Conservation (phyloP, 2,888 invertebrate genomes). For the Nowickia ferox region DNA sequence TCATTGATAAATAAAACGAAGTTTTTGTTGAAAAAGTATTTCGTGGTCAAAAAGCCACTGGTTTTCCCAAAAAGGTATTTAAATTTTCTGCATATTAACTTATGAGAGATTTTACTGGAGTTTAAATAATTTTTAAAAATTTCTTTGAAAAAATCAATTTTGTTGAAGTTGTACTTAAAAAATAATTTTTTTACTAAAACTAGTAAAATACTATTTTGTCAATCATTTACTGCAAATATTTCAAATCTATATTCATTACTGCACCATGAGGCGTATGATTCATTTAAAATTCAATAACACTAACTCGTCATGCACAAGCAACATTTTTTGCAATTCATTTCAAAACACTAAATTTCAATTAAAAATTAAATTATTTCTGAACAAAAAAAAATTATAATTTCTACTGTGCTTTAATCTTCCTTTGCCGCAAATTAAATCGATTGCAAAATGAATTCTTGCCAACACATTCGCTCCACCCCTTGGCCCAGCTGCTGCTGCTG, state of each 20-base stretch:
- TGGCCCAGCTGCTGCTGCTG: background rate
- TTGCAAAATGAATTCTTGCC: constrained; percentile 21
- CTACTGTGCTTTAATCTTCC: background rate
- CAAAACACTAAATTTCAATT: constrained; percentile 11
- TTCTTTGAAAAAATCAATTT: no score
- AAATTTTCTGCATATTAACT: no score
- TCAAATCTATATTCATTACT: background rate
- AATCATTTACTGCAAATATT: background rate
- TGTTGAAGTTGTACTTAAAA: no score
- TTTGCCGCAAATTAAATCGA: constrained; percentile 23
- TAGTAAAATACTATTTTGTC: background rate
- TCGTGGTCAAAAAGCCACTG: no score
- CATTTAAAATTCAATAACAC: background rate
- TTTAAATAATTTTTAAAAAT: no score
- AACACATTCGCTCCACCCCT: background rate
- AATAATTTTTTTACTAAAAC: no score
- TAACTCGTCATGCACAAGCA: background rate
- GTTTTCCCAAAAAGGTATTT: no score
- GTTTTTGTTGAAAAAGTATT: no score
- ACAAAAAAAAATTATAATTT: background rate
- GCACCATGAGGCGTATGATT: background rate
- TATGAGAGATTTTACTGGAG: no score
- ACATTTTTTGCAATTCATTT: background rate
- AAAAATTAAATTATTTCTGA: constrained; percentile 37
- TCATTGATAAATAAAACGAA: no score